Evolutionary conservation across 2,888 invertebrate species (phyloP).

Genomic region (Entomobrya proxima): DNA sequence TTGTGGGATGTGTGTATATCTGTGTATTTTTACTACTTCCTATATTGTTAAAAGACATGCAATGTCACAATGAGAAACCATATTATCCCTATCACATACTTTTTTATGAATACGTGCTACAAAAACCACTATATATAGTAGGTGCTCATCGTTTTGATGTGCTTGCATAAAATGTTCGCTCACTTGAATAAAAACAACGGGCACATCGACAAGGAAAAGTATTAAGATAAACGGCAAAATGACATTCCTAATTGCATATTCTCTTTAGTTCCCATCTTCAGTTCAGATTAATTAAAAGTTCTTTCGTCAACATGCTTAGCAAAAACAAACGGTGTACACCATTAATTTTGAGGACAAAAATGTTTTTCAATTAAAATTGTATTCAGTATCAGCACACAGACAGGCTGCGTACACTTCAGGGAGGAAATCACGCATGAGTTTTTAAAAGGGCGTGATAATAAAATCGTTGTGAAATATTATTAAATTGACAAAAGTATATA

Average conservation of each 20-base stretch:
- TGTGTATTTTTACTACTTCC: constrained; percentile 33
- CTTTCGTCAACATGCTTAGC: background rate
- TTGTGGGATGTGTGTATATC: background rate
- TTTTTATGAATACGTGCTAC: constrained; percentile 17
- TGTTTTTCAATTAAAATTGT: background rate
- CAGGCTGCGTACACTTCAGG: background rate
- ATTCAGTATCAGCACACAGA: background rate
- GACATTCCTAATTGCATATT: constrained; percentile 27
- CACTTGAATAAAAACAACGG: constrained; percentile 4
- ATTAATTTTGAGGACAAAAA: background rate
- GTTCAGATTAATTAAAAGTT: constrained; percentile 42
- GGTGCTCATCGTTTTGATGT: constrained; percentile 1
- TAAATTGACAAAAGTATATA: background rate
- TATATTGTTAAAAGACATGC: constrained; percentile 48
- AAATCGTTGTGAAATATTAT: background rate
- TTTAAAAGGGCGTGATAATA: background rate
- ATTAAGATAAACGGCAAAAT: constrained; percentile 20
- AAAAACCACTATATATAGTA: background rate
- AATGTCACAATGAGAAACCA: constrained; percentile 3
- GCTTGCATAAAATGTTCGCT: constrained; percentile 8
- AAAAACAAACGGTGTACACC: background rate
- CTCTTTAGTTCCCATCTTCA: background rate
- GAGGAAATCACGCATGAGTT: background rate
- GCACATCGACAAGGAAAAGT: background rate
- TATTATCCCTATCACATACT: background rate